A percentile compares a stretch with the other conserved stretches of the same genome.
Evolutionary conservation across 2,888 invertebrate genomes (phyloP).

Genomic region (Hirtodrosophila confusa): DNA sequence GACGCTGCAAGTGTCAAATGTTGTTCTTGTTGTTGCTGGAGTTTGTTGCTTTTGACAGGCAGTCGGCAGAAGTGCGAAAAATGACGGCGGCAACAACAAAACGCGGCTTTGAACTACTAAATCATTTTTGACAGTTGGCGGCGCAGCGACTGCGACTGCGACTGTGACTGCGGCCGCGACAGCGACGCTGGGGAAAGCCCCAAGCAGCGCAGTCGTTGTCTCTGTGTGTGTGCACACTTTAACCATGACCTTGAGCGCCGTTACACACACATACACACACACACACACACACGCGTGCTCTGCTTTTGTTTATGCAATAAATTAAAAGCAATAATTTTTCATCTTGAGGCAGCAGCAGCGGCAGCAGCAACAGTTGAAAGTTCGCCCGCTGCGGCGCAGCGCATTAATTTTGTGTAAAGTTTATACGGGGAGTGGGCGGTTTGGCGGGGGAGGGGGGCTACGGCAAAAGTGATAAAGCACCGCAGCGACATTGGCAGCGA

Average conservation of each 20-base stretch:
- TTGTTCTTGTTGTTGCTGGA: slow-evolving; percentile 16
- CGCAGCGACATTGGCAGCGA: slow-evolving; percentile 69
- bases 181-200: slow-evolving; percentile 76
- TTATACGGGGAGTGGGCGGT: slow-evolving; percentile 42
- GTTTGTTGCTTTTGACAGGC: slow-evolving; percentile 66
- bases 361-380: slow-evolving; percentile 74
- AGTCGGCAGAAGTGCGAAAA: slow-evolving; percentile 58
- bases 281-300: slow-evolving; percentile 36
- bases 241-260: slow-evolving; percentile 76
- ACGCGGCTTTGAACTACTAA: slow-evolving; percentile 81
- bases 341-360: slow-evolving; percentile 79
- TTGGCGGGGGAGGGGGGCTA: neutral
- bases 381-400: slow-evolving; percentile 78
- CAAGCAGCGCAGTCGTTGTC: slow-evolving; percentile 61
- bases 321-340: slow-evolving; percentile 83
- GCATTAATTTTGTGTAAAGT: slow-evolving; percentile 78
- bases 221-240: slow-evolving; percentile 54
- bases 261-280: slow-evolving; percentile 54
- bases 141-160: slow-evolving; percentile 53
- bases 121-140: slow-evolving; percentile 80
- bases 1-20: slow-evolving; percentile 64
- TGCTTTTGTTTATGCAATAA: slow-evolving; percentile 81
- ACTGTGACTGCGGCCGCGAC: slow-evolving; percentile 15
- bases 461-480: slow-evolving; percentile 76
- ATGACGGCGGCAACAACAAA: slow-evolving; percentile 56